Base-by-base conservation (phyloP, 2,888 invertebrate species). In the Embidobia sp. region DNA sequence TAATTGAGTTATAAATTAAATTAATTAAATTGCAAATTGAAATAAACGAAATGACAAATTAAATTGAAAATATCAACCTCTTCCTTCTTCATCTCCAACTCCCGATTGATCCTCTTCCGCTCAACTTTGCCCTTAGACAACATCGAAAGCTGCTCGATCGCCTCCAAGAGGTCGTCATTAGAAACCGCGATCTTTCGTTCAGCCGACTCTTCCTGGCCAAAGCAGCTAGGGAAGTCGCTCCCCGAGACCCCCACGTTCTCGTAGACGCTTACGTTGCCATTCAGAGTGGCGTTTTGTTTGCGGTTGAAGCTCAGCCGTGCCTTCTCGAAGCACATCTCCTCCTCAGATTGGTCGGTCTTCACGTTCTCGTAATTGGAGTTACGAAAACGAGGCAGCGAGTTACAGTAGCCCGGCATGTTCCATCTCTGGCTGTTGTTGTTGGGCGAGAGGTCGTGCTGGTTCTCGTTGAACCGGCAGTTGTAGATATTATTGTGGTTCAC, bases 101-200 rank as follows among this genome's bases (percentile, higher is more conserved):
- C 87, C 6, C 77, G 79, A 69, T 87, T 88, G 46, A 87, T 87
- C 57, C 85, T 84, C 77, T 88, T 88, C 4, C 88, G 87, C 2
- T 86, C 87, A 26, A 83, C 78, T 55, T 80, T 84, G n/a, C 72
- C 75, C 81, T 85, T 88, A 2, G 88, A 87, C 6, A 89, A 83
- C 86, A 88, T 88, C 6, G 89, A 92, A 66, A 89, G 90, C 90
- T 88, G 88, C 81, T 84, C 89, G 70, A 83, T 89, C 29, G 84
- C 90, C 80, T 89, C 89, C 27, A 90, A 85, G 18, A 90, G 87
- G 77, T 90, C 90, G 78, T 90, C 89, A 81, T 90, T 90, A 61
- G 88, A 87, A 75, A 91, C 89, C 5, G 91, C 90, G 70, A 91
- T 88, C 80, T 91, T 91, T 73, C 90, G 91, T 70, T 91, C 91